These are phyloP conservation scores for Malurus elegans DNA, from an alignment of 2,113 vertebrate genomes.

Conservation along the genomic window DNA sequence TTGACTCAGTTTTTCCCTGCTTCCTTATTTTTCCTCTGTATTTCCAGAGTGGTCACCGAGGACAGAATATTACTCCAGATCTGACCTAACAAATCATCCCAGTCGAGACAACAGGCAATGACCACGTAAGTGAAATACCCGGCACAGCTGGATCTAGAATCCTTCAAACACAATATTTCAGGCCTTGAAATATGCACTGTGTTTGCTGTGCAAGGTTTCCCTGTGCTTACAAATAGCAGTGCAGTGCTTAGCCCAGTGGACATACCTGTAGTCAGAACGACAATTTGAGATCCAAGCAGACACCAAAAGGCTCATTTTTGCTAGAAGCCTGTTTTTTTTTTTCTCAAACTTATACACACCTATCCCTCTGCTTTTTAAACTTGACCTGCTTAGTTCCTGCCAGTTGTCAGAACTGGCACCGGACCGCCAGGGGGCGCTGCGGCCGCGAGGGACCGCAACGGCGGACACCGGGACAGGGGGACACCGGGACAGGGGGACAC, in stretches of 20 bases:
- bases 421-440: neutral
- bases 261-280: neutral
- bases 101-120: neutral
- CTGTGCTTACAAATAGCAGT: neutral
- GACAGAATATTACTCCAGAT: neutral
- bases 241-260: neutral
- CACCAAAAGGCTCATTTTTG: neutral
- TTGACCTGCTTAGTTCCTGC: neutral
- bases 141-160: neutral
- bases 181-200: neutral
- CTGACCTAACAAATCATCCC: neutral
- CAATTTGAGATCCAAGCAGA: neutral
- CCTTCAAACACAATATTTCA: neutral
- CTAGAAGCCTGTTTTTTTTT: neutral
- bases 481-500: neutral
- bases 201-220: neutral
- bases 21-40: neutral
- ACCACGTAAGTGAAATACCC: neutral
- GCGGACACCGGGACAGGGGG: neutral
- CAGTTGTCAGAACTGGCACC: neutral
- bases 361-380: neutral
- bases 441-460: neutral
- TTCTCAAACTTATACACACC: neutral
- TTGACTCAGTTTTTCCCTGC: neutral
- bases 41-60: neutral